Percentiles rank a stretch among this genome's conserved stretches.
phyloP scores from a whole-genome alignment of 2,797 vertebrate species.

The Phoeniculus purpureus region DNA sequence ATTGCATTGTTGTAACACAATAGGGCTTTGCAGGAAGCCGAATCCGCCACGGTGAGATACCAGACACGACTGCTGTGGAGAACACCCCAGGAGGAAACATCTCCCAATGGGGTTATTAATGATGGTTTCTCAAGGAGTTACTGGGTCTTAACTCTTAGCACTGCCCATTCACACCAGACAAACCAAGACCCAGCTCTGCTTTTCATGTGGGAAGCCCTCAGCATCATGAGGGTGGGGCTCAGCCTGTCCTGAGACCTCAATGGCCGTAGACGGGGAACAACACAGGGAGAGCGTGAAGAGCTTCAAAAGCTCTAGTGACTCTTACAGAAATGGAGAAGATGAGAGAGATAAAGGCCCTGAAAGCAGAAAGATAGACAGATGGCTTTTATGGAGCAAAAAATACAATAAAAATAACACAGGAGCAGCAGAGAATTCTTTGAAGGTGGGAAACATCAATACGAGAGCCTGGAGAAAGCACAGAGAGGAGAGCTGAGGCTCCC shows the following conservation, averaged over 20 bases:
- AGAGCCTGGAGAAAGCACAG: neutral
- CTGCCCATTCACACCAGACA: rapidly evolving
- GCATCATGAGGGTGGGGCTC: neutral
- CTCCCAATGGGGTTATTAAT: neutral
- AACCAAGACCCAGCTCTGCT: neutral
- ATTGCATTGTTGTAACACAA: neutral
- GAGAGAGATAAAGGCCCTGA: conserved; percentile 7
- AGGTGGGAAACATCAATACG: neutral
- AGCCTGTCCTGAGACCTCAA: neutral
- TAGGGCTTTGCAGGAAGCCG: rapidly evolving
- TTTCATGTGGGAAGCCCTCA: neutral
- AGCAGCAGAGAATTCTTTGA: conserved; percentile 1
- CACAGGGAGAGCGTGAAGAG: neutral
- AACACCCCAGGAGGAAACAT: neutral
- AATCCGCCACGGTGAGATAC: neutral
- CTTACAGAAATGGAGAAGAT: neutral
- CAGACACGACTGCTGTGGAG: neutral
- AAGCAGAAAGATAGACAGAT: conserved; percentile 13
- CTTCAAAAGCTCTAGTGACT: conserved; percentile 14
- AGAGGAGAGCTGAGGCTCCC: neutral
- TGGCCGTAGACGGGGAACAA: neutral
- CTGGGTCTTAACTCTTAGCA: neutral
- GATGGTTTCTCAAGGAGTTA: neutral
- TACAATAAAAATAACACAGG: neutral
- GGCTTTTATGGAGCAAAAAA: conserved; percentile 49